Conservation (phyloP, 2,113 vertebrate genomes). For the Callocephalon fimbriatum region DNA sequence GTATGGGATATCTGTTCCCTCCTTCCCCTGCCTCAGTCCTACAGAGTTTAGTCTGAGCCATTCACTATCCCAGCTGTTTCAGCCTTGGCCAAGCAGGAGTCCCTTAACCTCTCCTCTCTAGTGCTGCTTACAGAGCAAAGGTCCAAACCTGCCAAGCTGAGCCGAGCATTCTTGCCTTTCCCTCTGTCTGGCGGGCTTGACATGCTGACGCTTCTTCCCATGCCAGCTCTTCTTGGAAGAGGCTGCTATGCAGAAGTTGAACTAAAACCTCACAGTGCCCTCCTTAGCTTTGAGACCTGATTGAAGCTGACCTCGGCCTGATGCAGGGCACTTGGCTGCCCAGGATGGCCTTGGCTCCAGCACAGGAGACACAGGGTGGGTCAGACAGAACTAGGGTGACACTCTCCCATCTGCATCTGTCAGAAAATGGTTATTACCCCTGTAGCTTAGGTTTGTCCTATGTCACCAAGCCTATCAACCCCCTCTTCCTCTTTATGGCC, state of each 20-base stretch:
- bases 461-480: neutral
- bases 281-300: neutral
- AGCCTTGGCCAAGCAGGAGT: neutral
- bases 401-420: neutral
- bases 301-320: fast-evolving
- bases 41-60: conserved; percentile 14
- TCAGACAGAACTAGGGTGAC: neutral
- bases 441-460: conserved; percentile 30
- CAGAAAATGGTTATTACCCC: neutral
- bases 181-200: neutral
- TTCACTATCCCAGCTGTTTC: conserved; percentile 10
- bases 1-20: neutral
- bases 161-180: neutral
- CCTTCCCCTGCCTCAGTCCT: neutral
- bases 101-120: neutral
- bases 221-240: neutral
- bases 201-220: neutral
- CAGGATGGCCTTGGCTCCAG: neutral
- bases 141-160: neutral
- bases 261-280: conserved; percentile 4
- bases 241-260: conserved; percentile 23
- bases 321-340: neutral
- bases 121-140: neutral
- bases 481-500: neutral
- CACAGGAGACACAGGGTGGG: neutral